Evolutionary conservation across 2,113 vertebrate genomes (phyloP), one percentile per base, ranked within the genome.

Genomic region (Melospiza melodia): DNA sequence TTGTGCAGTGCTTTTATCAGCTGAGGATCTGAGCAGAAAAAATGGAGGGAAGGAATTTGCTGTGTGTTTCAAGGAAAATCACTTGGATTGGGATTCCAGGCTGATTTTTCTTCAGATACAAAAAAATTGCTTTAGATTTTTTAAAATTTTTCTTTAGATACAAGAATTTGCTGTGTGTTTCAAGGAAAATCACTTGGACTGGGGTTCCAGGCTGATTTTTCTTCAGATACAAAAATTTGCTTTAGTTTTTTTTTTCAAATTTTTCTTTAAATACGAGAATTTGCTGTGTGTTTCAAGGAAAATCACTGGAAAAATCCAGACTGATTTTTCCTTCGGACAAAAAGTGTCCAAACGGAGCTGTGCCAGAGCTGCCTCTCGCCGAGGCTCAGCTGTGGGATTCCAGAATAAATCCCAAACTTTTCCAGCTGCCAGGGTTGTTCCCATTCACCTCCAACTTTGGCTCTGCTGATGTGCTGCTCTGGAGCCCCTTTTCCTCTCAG

Each of bases 401-500:
- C 39, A 39, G 39, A 39, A 39, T 39, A 39, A 39, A 39, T 39
- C 39, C 39, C 39, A 39, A 85, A 92, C 80, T 92, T 96, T 95
- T 69, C 37, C 80, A 86, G 90, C 55, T 95, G 89, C 48, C 73
- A 46, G 82, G 54, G 41, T 76, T 63, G 73, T 96, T 86, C 72
- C 77, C 94, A 16, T 91, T 94, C 94, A 89, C 90, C 95, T 84
- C 91, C 91, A 90, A 93, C 91, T 97, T 97, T 95, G 96, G 95
- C 95, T 90, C 65, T 87, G 96, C 87, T 88, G 93, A 35, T 88
- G 28, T 87, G 94, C 88, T 37, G 94, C 94, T 37, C 95, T 49
- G 43, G 75, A 92, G 90, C 96, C 94, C 90, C 93, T 96, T 97
- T 97, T 96, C 94, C 95, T 98, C 93, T 96, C 97, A 41, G 90